A percentile compares a stretch with the other conserved stretches of the same genome.
These are phyloP conservation scores for Syrrhaptes paradoxus DNA, from an alignment of 2,113 vertebrate species.

Conservation along the genomic window DNA sequence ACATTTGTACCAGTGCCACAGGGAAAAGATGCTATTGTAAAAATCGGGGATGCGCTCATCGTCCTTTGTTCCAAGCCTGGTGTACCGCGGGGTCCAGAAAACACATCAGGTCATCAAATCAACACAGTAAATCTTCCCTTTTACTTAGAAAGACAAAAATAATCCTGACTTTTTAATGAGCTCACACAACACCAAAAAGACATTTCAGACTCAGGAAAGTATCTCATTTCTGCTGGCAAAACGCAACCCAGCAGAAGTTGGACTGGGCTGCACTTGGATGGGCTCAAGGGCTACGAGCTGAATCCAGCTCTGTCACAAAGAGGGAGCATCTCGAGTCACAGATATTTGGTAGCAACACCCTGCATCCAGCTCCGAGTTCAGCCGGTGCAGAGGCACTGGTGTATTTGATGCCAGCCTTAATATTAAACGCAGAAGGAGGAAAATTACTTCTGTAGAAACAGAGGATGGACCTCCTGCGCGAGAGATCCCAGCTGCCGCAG, in stretches of 20 bases:
- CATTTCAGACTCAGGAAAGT: conserved; percentile 54
- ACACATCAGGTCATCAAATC: conserved; percentile 62
- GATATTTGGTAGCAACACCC: neutral
- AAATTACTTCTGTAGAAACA: neutral
- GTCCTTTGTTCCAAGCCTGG: conserved; percentile 31
- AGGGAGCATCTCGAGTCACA: neutral
- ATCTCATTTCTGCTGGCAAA: conserved; percentile 55
- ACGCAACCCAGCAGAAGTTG: neutral
- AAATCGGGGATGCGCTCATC: neutral
- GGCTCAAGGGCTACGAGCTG: neutral
- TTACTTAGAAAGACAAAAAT: conserved; percentile 72
- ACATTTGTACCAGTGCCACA: neutral
- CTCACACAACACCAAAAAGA: conserved; percentile 25
- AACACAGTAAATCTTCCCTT: conserved; percentile 62
- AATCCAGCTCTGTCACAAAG: neutral
- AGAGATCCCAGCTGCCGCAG: neutral
- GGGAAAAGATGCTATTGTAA: conserved; percentile 15
- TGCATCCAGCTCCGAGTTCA: neutral
- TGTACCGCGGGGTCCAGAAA: conserved; percentile 12
- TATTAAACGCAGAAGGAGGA: neutral
- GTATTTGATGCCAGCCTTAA: neutral
- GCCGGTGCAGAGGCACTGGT: neutral
- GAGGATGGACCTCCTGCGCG: neutral
- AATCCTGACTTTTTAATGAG: conserved; percentile 55
- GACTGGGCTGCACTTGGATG: neutral